Percentiles rank a stretch among this genome's conserved stretches.
These are phyloP conservation scores for Melipona bicolor DNA, from an alignment of 2,888 invertebrate genomes.

Conservation along the genomic window DNA sequence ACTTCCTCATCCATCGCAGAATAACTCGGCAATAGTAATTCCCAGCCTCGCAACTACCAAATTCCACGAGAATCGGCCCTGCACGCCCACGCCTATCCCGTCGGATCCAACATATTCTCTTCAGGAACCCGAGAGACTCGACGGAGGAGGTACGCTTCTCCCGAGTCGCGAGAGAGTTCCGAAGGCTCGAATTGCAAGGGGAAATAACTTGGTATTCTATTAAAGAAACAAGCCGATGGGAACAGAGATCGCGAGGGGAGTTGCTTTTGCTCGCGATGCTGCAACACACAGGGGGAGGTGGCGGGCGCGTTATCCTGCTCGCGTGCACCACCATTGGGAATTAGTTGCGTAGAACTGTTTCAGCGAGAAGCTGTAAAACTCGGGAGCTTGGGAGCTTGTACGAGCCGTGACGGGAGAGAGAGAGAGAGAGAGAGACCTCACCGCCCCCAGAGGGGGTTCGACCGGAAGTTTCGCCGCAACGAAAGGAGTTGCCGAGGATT, in stretches of 20 bases:
- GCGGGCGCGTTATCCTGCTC: slow-evolving; percentile 17
- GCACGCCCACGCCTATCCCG: neutral
- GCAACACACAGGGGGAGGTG: slow-evolving; percentile 11
- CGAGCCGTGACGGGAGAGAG: neutral
- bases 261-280: slow-evolving; percentile 17
- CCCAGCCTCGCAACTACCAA: no score
- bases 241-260: slow-evolving; percentile 28
- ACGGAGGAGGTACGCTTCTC: neutral
- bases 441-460: neutral
- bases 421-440: neutral
- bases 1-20: no score
- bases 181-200: slow-evolving; percentile 69
- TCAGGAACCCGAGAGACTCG: neutral
- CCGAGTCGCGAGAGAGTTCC: slow-evolving; percentile 30
- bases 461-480: slow-evolving; percentile 50
- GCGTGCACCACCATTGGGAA: slow-evolving; percentile 52
- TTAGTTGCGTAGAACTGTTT: slow-evolving; percentile 65
- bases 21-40: no score
- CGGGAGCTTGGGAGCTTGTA: slow-evolving; percentile 10
- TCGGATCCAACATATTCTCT: neutral
- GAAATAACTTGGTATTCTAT: slow-evolving; percentile 75
- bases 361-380: slow-evolving; percentile 56
- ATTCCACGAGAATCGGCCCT: no score
- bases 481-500: slow-evolving; percentile 55
- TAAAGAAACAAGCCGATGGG: slow-evolving; percentile 46